A percentile compares a stretch with the other conserved stretches of the same genome.
These are phyloP conservation scores for Xiphophorus birchmanni DNA, from an alignment of 2,797 vertebrate species.

Conservation along the genomic window DNA sequence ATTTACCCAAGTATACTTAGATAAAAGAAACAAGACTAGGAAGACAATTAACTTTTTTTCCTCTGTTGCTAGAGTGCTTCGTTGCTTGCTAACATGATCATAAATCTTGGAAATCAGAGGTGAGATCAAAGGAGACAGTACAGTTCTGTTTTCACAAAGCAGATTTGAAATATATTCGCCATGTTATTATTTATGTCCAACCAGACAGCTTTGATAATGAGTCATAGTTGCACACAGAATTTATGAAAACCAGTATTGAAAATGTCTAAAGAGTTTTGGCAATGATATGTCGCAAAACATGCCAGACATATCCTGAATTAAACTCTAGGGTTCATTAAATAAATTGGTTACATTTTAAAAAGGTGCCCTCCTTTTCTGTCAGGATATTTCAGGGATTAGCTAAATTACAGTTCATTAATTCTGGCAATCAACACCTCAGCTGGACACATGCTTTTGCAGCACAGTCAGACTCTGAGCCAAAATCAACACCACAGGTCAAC, in stretches of 20 bases:
- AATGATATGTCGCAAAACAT: neutral
- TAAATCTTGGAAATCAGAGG: slow-evolving; percentile 53
- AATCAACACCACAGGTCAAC: slow-evolving; percentile 61
- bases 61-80: slow-evolving; percentile 35
- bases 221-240: slow-evolving; percentile 3
- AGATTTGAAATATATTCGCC: slow-evolving; percentile 41
- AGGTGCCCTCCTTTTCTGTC: slow-evolving; percentile 1
- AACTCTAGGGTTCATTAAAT: neutral
- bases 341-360: slow-evolving; percentile 10
- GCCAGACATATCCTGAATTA: neutral
- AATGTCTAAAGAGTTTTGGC: neutral
- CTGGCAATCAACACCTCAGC: slow-evolving; percentile 69
- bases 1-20: neutral
- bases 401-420: slow-evolving; percentile 30
- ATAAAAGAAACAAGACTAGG: neutral
- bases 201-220: slow-evolving; percentile 21
- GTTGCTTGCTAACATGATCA: slow-evolving; percentile 52
- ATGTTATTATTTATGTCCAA: slow-evolving; percentile 23
- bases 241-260: neutral
- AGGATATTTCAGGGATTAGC: slow-evolving; percentile 22
- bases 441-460: slow-evolving; percentile 39
- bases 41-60: neutral
- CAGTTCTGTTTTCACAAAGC: slow-evolving; percentile 52
- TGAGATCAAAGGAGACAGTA: slow-evolving; percentile 50
- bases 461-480: slow-evolving; percentile 43